Percentiles rank a stretch among this genome's conserved stretches.
These are phyloP conservation scores for Callyntrura guangdongensis DNA, from an alignment of 2,888 invertebrate species.

Conservation along the genomic window DNA sequence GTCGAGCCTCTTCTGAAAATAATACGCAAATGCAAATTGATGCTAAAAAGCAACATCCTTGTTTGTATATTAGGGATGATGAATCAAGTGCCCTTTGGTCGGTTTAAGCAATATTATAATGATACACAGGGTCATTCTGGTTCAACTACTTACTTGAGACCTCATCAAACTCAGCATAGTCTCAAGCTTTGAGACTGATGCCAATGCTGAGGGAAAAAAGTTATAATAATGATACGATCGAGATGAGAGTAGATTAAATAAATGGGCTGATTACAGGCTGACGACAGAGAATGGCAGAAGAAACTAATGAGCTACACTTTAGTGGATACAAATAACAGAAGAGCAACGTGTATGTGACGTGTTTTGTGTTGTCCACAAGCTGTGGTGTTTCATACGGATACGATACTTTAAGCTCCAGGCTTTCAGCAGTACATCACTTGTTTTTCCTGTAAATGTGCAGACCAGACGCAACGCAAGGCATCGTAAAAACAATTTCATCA, in stretches of 20 bases:
- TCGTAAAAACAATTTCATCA: constrained; percentile 7
- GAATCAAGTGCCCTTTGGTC: constrained; percentile 68
- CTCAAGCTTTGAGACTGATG: background rate
- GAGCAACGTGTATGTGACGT: background rate
- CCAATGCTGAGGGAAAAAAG: background rate
- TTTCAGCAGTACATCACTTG: background rate
- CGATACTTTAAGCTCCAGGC: background rate
- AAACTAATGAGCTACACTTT: constrained; percentile 38
- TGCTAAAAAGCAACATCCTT: background rate
- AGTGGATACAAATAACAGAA: constrained; percentile 17
- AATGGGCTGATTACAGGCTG: constrained; percentile 47
- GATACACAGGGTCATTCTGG: constrained; percentile 67
- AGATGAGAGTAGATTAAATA: constrained; percentile 50
- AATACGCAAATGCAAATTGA: background rate
- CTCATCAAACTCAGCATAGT: background rate
- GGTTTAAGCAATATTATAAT: constrained; percentile 37
- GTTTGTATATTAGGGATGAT: constrained; percentile 1
- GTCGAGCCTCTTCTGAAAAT: background rate
- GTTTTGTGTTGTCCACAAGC: background rate
- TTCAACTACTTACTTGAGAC: constrained; percentile 49
- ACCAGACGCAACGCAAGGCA: constrained; percentile 4
- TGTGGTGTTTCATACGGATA: background rate
- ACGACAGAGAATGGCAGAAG: constrained; percentile 21
- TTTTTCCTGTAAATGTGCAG: constrained; percentile 14
- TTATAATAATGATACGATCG: constrained; percentile 2